Evolutionary conservation across 1,140 invertebrate species (phyloP), one percentile per base, ranked within the genome.

Genomic region (Acromyrmex echinatior): DNA sequence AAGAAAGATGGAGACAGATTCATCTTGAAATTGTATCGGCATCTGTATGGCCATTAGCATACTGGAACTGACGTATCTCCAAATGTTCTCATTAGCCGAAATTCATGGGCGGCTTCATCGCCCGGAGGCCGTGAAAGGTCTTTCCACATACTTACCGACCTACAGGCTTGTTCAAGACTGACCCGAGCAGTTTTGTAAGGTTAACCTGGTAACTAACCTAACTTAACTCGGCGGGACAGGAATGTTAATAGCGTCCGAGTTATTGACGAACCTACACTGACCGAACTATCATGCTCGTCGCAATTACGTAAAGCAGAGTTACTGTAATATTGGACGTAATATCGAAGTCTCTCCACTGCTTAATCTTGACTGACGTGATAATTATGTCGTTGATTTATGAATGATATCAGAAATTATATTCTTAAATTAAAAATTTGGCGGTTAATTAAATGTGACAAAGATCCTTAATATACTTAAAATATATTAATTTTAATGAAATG

Each of bases 11-110:
- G 91, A 93, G 92, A 93, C 91, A 93, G 94, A 95, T 95, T 94
- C 94, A 94, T 95, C 95, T 95, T 94, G 94, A 95, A 95, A 95
- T 95, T 95, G 95, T 95, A 95, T 95, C 95, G 95, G 95, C 95
- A 95, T 95, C 94, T 94, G 94, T 95, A 94, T 95, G 93, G 94
- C 94, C 94, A 95, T 95, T 95, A 95, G 94, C 94, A 95, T 95
- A 95, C 95, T 95, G 93, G 93, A 95, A 95, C 95, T 95, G 95
- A 95, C 95, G 95, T 95, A 95, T 95, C 94, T 95, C 95, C 93
- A 95, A 95, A 95, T 95, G 95, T 95, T 95, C 94, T 95, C 95
- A 95, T 95, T 95, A 95, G 95, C 94, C 94, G 93, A 95, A 95
- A 95, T 95, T 95, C 95, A 95, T 95, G 95, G 95, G 93, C 94